A percentile compares a stretch with the other conserved stretches of the same genome.
These are phyloP conservation scores for Metacarcinus magister DNA, from an alignment of 2,888 invertebrate genomes.

Conservation along the genomic window DNA sequence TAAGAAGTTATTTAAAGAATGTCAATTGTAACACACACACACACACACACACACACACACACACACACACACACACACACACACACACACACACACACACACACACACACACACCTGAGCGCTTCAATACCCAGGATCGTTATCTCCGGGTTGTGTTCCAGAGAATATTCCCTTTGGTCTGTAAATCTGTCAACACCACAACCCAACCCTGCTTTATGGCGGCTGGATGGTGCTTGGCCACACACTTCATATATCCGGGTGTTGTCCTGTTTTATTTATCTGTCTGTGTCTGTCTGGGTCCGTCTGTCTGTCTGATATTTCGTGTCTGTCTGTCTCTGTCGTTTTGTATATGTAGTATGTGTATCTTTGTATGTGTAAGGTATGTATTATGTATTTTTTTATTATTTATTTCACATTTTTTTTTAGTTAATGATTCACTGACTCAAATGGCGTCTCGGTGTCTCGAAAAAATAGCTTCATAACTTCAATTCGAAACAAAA, in stretches of 20 bases:
- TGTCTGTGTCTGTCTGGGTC: background rate
- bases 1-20: no score
- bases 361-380: background rate
- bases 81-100: slow-evolving; percentile 16
- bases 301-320: background rate
- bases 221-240: background rate
- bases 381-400: background rate
- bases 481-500: background rate
- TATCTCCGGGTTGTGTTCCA: slow-evolving; percentile 11
- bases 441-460: background rate
- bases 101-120: slow-evolving; percentile 36
- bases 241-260: background rate
- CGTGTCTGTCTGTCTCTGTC: background rate
- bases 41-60: slow-evolving; percentile 2
- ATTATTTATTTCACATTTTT: background rate
- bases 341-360: background rate
- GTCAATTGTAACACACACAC: no score
- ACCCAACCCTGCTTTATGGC: slow-evolving; percentile 33
- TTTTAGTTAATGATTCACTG: background rate
- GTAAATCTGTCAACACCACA: slow-evolving; percentile 32
- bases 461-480: background rate
- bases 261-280: background rate
- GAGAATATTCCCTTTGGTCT: background rate
- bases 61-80: background rate
- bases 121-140: slow-evolving; percentile 36